Evolutionary conservation across 2,888 invertebrate genomes (phyloP).

Genomic region (Cheilosia urbana): DNA sequence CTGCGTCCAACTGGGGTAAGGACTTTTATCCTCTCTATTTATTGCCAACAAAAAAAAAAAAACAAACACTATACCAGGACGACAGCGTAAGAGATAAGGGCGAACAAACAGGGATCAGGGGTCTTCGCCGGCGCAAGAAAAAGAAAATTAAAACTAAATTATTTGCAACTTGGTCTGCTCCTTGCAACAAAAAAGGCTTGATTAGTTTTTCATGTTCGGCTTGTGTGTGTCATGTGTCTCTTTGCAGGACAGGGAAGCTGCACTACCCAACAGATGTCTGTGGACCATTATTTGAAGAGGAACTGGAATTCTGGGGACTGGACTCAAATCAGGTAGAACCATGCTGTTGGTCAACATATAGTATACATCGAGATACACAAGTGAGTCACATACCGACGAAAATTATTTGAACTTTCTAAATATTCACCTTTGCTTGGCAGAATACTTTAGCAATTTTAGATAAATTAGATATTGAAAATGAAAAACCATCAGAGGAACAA

Average conservation of each 20-base stretch:
- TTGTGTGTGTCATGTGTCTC: constrained; percentile 50
- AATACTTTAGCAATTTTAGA: constrained; percentile 98
- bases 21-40: constrained; percentile 51
- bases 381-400: constrained; percentile 82
- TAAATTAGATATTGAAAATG: constrained; percentile 96
- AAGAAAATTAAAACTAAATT: constrained; percentile 69
- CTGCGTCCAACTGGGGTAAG: constrained; percentile 35
- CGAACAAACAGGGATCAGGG: constrained; percentile 23
- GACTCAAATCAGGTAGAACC: constrained; percentile 99
- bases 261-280: constrained; percentile 99
- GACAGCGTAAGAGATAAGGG: constrained; percentile 21
- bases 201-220: constrained; percentile 49
- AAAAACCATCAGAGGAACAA: constrained; percentile 96
- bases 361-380: constrained; percentile 93
- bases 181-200: constrained; percentile 7
- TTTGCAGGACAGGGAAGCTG: constrained; percentile 93
- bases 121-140: constrained; percentile 7
- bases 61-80: not conserved
- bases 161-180: constrained; percentile 47
- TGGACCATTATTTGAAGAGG: constrained; percentile 97
- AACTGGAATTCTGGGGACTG: constrained; percentile 98
- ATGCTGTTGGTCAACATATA: constrained; percentile 99
- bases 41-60: constrained; percentile 28
- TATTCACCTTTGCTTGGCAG: constrained; percentile 82
- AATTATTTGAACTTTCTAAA: not conserved